Conservation (phyloP, 2,113 vertebrate species). For the Myotis lucifugus region DNA sequence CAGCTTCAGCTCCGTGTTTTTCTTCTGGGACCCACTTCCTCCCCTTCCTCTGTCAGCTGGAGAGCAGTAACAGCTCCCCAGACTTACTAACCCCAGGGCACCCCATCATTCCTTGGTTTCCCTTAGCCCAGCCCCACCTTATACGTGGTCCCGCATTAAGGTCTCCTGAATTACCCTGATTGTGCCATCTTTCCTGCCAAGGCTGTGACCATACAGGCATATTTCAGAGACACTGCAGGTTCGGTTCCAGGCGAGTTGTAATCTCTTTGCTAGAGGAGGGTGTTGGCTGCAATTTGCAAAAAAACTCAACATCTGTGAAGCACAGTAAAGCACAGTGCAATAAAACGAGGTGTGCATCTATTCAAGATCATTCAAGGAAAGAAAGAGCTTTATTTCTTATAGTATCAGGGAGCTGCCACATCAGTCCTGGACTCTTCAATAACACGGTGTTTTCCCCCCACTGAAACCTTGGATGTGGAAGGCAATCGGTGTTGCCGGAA, state of each 20-base stretch:
- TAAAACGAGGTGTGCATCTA: background rate
- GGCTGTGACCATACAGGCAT: background rate
- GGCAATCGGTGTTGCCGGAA: slow-evolving; percentile 15
- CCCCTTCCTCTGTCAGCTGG: background rate
- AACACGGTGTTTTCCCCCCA: background rate
- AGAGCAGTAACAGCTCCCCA: background rate
- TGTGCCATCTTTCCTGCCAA: background rate
- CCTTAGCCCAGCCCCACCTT: background rate
- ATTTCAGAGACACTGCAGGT: background rate
- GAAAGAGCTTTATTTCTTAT: too few relatives aligned
- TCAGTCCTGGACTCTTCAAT: too few relatives aligned
- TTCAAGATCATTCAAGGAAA: too few relatives aligned
- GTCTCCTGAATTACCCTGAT: background rate
- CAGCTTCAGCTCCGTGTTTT: too few relatives aligned
- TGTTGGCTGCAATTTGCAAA: background rate
- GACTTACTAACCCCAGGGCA: too few relatives aligned
- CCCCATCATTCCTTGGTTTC: background rate
- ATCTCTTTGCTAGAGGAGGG: background rate
- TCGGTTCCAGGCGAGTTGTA: background rate
- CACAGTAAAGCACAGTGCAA: background rate
- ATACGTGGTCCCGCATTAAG: background rate
- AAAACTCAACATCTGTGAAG: background rate
- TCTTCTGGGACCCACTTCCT: background rate
- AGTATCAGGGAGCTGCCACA: too few relatives aligned
- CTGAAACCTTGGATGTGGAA: background rate